These are phyloP conservation scores for Colinus virginianus DNA, from an alignment of 2,113 vertebrate species.

Conservation along the genomic window DNA sequence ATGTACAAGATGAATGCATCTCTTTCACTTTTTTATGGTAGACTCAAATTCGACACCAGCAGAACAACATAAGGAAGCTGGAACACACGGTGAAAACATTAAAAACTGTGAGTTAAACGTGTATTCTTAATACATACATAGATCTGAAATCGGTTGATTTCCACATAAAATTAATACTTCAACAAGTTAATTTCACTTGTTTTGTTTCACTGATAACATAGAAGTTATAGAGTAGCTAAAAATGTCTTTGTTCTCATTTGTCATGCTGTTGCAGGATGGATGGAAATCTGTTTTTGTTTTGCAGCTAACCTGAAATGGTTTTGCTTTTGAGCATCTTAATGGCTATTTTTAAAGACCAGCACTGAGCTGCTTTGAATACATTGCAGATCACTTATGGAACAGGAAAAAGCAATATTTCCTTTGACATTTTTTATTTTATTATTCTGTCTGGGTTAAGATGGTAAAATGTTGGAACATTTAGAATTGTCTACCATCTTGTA, in stretches of 20 bases:
- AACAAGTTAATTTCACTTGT: not conserved
- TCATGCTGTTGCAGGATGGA: not conserved
- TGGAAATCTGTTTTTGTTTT: not conserved
- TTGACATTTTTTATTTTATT: not conserved
- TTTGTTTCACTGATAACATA: not conserved
- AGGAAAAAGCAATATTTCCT: not conserved
- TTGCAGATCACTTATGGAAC: not conserved
- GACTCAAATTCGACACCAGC: constrained; percentile 71
- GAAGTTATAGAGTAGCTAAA: constrained; percentile 7
- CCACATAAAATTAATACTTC: not conserved
- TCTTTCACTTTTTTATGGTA: constrained; percentile 38
- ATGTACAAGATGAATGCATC: not conserved
- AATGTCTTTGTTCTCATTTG: not conserved
- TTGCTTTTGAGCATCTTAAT: not conserved
- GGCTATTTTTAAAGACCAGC: not conserved
- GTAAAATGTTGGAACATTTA: not conserved
- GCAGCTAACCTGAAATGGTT: not conserved
- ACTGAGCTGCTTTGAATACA: not conserved
- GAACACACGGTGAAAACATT: constrained; percentile 67
- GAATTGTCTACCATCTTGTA: not conserved
- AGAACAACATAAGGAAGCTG: constrained; percentile 74
- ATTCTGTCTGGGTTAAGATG: not conserved
- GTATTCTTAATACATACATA: constrained; percentile 30
- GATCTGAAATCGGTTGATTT: not conserved
- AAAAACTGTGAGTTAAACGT: constrained; percentile 73